These are phyloP conservation scores for Elanus axillaris DNA, from an alignment of 2,113 vertebrate species.

Conservation along the genomic window DNA sequence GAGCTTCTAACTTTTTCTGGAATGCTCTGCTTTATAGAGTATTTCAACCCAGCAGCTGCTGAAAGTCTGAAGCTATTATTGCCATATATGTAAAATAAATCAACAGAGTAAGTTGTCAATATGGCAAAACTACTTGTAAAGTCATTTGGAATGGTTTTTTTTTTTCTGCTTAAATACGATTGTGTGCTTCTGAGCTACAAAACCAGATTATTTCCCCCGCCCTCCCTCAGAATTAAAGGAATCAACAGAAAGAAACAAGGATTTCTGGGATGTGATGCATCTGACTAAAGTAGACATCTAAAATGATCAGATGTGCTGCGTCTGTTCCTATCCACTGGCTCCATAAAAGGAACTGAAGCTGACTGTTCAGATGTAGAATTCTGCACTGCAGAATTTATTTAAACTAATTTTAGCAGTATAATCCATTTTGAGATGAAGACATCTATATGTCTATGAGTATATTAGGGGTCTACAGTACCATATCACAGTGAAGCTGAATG, in stretches of 20 bases:
- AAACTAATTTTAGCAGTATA: background rate
- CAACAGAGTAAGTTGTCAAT: background rate
- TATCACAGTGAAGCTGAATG: background rate
- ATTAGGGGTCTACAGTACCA: background rate
- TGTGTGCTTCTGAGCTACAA: background rate
- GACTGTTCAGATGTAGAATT: background rate
- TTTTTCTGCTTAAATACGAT: background rate
- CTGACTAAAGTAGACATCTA: background rate
- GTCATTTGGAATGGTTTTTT: background rate
- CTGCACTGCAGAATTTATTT: background rate
- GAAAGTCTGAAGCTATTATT: background rate
- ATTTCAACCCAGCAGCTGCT: background rate
- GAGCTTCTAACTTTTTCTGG: background rate
- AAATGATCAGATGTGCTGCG: background rate
- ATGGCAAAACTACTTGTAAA: background rate
- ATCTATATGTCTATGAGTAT: background rate
- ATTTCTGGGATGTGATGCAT: background rate
- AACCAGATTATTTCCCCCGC: background rate
- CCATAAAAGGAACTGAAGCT: background rate
- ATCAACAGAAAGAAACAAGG: background rate
- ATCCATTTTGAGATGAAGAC: background rate
- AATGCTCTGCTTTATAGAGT: background rate
- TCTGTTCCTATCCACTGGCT: background rate
- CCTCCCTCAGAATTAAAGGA: background rate
- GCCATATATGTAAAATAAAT: background rate